These are phyloP conservation scores for Volucella inanis DNA, from an alignment of 2,888 invertebrate genomes.

Conservation along the genomic window DNA sequence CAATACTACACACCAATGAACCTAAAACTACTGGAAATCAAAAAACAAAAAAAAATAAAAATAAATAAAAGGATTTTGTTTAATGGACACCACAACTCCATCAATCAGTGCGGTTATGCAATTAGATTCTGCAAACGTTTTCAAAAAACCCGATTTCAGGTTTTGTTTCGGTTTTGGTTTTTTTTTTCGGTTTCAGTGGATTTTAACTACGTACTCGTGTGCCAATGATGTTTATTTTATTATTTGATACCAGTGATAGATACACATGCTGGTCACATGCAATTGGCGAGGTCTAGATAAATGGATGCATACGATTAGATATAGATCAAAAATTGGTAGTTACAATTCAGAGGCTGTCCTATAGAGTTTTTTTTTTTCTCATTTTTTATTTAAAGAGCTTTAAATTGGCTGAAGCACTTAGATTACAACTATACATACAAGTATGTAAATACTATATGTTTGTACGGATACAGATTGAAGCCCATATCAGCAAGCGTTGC, in stretches of 20 bases:
- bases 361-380: too few species aligned
- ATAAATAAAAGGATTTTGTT: not conserved
- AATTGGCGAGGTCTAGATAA: constrained; percentile 42
- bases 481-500: too few species aligned
- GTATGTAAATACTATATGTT: too few species aligned
- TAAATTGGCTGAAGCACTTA: too few species aligned
- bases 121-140: constrained; percentile 72
- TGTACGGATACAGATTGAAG: too few species aligned
- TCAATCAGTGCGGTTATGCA: constrained; percentile 74
- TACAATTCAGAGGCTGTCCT: constrained; percentile 51
- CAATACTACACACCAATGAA: constrained; percentile 13
- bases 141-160: constrained; percentile 47
- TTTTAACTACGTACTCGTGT: constrained; percentile 23
- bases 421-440: too few species aligned
- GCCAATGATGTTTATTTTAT: constrained; percentile 68
- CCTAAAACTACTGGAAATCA: constrained; percentile 13
- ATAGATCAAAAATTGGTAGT: constrained; percentile 64
- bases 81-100: constrained; percentile 58
- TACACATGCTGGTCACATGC: constrained; percentile 11
- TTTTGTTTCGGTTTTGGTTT: constrained; percentile 29
- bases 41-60: not conserved
- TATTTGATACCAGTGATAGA: constrained; percentile 29
- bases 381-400: too few species aligned
- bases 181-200: constrained; percentile 20
- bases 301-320: constrained; percentile 7